Conservation (phyloP, 2,888 invertebrate genomes). For the Dryadula phaetusa region DNA sequence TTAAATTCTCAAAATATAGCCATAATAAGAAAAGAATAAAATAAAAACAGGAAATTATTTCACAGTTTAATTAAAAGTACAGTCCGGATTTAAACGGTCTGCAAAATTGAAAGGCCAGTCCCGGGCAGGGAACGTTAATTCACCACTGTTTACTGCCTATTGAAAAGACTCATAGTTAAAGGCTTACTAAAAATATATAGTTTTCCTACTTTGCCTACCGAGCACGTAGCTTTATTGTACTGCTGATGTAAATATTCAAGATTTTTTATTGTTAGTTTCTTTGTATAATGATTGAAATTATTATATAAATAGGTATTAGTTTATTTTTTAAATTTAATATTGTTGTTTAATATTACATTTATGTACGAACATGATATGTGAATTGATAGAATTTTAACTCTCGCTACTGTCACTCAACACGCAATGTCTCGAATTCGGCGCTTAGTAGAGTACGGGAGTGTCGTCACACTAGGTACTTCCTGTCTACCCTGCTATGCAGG, state of each 20-base stretch:
- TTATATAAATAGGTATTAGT: too few relatives aligned
- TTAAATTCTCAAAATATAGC: not conserved
- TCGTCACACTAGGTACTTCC: too few relatives aligned
- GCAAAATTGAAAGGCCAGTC: slow-evolving; percentile 22
- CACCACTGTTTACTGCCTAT: slow-evolving; percentile 14
- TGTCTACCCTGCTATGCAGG: too few relatives aligned
- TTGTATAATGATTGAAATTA: not conserved
- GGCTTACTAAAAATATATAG: slow-evolving; percentile 18
- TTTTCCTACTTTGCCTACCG: not conserved
- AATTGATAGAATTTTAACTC: too few relatives aligned
- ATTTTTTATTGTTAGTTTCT: not conserved
- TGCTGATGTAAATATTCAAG: not conserved
- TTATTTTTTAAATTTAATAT: too few relatives aligned
- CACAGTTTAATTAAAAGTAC: slow-evolving; percentile 10
- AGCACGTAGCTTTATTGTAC: not conserved
- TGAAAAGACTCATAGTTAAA: slow-evolving; percentile 7
- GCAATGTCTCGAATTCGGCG: too few relatives aligned
- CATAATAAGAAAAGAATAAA: not conserved
- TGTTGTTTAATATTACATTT: too few relatives aligned
- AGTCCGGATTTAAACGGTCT: slow-evolving; percentile 14
- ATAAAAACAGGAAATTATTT: not conserved
- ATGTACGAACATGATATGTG: too few relatives aligned
- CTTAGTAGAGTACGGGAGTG: too few relatives aligned
- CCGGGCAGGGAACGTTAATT: slow-evolving; percentile 12
- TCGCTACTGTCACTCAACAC: too few relatives aligned